Base-by-base conservation (phyloP, 2,797 vertebrate genomes). In the Balearica regulorum region DNA sequence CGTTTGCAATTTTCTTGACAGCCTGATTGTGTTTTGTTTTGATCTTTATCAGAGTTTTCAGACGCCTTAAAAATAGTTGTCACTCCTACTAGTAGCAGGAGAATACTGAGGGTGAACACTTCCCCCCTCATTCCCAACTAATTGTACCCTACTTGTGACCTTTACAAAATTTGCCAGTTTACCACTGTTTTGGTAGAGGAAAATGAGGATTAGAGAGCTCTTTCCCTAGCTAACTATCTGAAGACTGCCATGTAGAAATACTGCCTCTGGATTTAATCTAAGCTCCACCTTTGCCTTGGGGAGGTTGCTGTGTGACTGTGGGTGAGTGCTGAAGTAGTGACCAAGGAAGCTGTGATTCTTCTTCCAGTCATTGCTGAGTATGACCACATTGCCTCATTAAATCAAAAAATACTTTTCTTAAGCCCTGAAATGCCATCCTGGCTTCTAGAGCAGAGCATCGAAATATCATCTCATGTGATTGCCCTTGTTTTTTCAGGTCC, bases 401-500 rank as follows among this genome's bases (percentile, higher is more conserved):
- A 83, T 83, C 68, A 8, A 64, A 41, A 54, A 39, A 6, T 12
- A 22, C 10, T 69, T 54, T 5, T 33, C 53, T 51, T n/a, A n/a
- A 66, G 43, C 7, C 31, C 43, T 87, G 46, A n/a, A 83, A 75
- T 73, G 49, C 54, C 10, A 4, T 71, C 53, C 35, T 62, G 46
- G 19, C 62, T 78, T n/a, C 15, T 21, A 24, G 76, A 22, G 25
- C n/a, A 43, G 43, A 48, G 39, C 17, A 10, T 10, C 4, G 8
- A 5, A 49, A 17, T 33, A 2, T 28, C 71, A 9, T 28, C 19
- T 41, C n/a, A 7, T 39, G 62, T 26, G 3, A 48, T 20, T 76
- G 51, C 39, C 60, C 70, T 86, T 97, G 55, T 86, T 18, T 98
- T 98, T 97, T 43, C 86, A 99, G 99, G 99, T 99, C 94, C 98